Evolutionary conservation across 2,888 invertebrate genomes (phyloP).

Genomic region (Clunio marinus): DNA sequence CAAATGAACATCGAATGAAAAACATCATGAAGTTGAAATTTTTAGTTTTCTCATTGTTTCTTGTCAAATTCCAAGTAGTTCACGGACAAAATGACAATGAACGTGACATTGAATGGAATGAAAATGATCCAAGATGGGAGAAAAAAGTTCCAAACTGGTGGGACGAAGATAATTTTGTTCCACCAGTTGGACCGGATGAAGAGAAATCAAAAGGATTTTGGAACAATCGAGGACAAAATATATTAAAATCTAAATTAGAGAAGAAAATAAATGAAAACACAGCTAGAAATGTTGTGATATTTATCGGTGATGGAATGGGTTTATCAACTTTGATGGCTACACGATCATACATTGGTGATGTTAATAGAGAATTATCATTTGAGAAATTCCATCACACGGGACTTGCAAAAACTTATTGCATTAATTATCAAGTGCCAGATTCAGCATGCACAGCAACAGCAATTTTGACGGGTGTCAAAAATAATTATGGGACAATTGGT

Average conservation of each 20-base stretch:
- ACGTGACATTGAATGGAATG: neutral
- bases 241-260: neutral
- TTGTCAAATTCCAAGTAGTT: too few species aligned
- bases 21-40: too few species aligned
- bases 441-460: conserved; percentile 74
- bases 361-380: neutral
- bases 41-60: too few species aligned
- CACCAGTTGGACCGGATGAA: conserved; percentile 12
- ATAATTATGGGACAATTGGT: conserved; percentile 65
- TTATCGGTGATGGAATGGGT: conserved; percentile 32
- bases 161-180: conserved; percentile 19
- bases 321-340: conserved; percentile 11
- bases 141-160: conserved; percentile 25
- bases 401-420: conserved; percentile 61
- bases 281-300: conserved; percentile 17
- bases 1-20: too few species aligned
- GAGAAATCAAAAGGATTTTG: neutral
- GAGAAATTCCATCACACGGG: conserved; percentile 21
- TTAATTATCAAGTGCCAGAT: conserved; percentile 67
- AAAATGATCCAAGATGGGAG: conserved; percentile 26
- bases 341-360: conserved; percentile 9
- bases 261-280: neutral
- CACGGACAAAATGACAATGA: neutral
- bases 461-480: conserved; percentile 67
- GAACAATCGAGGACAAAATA: neutral